These are phyloP conservation scores for Drosophila navojoa DNA, from an alignment of 1,140 invertebrate genomes.

Conservation along the genomic window DNA sequence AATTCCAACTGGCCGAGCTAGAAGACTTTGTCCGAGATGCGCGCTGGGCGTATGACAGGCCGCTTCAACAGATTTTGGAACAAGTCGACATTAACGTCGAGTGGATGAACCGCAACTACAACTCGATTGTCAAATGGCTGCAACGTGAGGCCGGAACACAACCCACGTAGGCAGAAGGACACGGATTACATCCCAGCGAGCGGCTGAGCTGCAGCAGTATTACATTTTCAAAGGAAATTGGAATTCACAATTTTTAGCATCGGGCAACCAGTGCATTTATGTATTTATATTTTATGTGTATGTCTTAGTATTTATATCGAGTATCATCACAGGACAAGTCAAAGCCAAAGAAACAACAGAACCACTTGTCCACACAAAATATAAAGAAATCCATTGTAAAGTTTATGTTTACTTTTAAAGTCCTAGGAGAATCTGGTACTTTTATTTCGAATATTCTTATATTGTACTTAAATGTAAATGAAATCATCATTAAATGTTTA, in stretches of 20 bases:
- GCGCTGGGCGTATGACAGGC: conserved; percentile 87
- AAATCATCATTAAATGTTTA: conserved; percentile 49
- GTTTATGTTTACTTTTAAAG: conserved; percentile 43
- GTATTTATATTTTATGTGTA: conserved; percentile 47
- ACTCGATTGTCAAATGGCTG: conserved; percentile 90
- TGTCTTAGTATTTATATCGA: conserved; percentile 55
- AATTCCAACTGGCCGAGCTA: conserved; percentile 90
- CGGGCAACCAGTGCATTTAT: conserved; percentile 34
- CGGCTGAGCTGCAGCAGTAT: conserved; percentile 63
- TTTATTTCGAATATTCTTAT: conserved; percentile 62
- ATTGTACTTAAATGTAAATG: conserved; percentile 80
- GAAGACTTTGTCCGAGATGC: conserved; percentile 87
- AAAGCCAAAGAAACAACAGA: conserved; percentile 45
- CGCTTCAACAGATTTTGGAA: conserved; percentile 91
- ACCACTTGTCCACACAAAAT: conserved; percentile 3
- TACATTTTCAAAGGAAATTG: conserved; percentile 43
- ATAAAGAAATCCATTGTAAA: conserved; percentile 11
- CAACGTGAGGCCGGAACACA: conserved; percentile 45
- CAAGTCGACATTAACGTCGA: conserved; percentile 90
- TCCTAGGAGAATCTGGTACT: conserved; percentile 55
- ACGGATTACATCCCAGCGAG: too few species aligned
- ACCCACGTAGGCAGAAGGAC: conserved; percentile 5
- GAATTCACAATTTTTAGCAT: conserved; percentile 25
- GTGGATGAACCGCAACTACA: conserved; percentile 91
- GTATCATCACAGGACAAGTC: conserved; percentile 43